A percentile compares a stretch with the other conserved stretches of the same genome.
phyloP scores from a whole-genome alignment of 2,797 vertebrate species.

The Peromyscus aztecus region DNA sequence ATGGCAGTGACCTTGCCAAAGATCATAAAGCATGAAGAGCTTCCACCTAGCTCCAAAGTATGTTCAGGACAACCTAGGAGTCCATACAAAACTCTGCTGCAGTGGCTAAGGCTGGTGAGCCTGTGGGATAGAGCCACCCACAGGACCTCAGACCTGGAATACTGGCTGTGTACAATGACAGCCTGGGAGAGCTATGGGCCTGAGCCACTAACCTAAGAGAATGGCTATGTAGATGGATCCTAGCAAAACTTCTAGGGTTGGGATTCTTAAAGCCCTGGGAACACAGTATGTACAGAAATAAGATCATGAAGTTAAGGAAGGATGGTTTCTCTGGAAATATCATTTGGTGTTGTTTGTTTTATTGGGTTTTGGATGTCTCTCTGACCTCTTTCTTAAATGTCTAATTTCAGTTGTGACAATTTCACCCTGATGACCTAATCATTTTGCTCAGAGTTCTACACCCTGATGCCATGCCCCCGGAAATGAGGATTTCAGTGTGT shows the following conservation, averaged over 20 bases:
- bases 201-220: background rate
- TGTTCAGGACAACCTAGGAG: background rate
- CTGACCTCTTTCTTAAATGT: background rate
- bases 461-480: background rate
- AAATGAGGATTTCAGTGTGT: background rate
- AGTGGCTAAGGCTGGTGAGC: no score
- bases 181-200: background rate
- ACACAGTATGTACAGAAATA: background rate
- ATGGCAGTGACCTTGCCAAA: background rate
- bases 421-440: background rate
- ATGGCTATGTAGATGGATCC: no score
- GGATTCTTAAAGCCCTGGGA: background rate
- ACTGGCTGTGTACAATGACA: background rate
- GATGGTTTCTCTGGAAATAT: background rate
- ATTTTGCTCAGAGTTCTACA: background rate
- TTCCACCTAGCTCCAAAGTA: background rate
- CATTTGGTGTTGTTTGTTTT: background rate
- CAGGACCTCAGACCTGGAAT: background rate
- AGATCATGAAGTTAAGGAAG: background rate
- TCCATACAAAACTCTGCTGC: background rate
- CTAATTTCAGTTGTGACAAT: background rate
- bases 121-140: no score
- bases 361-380: background rate
- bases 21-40: background rate
- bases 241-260: background rate